These are phyloP conservation scores for Halcyon smyrnensis DNA, from an alignment of 2,797 vertebrate species.

Conservation along the genomic window DNA sequence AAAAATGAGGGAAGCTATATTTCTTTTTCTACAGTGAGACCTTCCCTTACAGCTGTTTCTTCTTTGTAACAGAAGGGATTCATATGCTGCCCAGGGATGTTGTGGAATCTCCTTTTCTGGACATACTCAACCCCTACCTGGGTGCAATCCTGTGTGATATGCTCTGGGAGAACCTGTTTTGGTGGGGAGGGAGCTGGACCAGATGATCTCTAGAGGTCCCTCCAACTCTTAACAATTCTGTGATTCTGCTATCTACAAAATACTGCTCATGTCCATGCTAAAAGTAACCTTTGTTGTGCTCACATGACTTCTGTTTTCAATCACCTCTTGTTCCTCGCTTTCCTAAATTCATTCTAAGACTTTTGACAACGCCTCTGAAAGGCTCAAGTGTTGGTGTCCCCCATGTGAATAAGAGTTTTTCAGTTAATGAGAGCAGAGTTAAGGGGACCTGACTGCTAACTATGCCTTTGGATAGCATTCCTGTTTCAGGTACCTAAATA, in stretches of 20 bases:
- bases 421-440: background rate
- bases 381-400: background rate
- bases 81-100: too few relatives aligned
- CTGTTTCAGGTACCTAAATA: background rate
- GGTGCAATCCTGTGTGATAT: too few relatives aligned
- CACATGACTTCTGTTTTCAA: background rate
- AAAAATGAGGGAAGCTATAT: background rate
- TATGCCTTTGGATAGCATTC: background rate
- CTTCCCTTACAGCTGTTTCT: background rate
- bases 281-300: background rate
- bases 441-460: background rate
- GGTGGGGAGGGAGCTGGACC: too few relatives aligned
- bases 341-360: background rate
- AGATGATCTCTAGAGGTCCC: too few relatives aligned
- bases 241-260: background rate
- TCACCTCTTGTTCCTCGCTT: background rate
- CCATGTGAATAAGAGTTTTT: background rate
- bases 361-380: background rate
- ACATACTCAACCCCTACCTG: too few relatives aligned
- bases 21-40: background rate
- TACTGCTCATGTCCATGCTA: background rate
- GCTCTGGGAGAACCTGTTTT: too few relatives aligned
- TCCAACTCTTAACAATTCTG: too few relatives aligned
- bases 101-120: too few relatives aligned
- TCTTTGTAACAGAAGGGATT: background rate